phyloP scores from a whole-genome alignment of 2,113 vertebrate species.

The Pionites leucogaster region DNA sequence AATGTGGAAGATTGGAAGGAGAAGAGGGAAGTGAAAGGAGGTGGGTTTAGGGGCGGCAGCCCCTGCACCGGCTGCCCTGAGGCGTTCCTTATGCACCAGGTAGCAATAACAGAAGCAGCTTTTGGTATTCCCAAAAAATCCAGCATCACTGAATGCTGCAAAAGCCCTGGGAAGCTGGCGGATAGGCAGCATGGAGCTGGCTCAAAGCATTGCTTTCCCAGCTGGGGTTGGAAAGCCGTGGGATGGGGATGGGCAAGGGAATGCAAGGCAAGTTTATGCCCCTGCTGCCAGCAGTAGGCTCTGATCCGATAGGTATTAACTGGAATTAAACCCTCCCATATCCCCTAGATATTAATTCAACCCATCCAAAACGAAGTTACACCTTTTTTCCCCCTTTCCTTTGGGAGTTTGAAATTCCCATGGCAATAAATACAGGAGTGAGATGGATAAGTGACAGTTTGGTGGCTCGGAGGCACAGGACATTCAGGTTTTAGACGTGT shows the following conservation, averaged over 20 bases:
- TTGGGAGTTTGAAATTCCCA: neutral
- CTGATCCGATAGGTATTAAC: neutral
- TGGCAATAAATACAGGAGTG: neutral
- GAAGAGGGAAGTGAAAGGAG: neutral
- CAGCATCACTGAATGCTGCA: accelerated
- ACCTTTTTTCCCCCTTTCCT: neutral
- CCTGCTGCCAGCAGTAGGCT: neutral
- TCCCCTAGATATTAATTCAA: neutral
- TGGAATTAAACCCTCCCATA: neutral
- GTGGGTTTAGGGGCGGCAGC: neutral
- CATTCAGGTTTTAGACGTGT: neutral
- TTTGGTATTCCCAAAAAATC: neutral
- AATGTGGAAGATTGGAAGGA: neutral
- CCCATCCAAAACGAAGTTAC: neutral
- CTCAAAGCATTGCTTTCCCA: neutral
- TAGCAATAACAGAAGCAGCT: neutral
- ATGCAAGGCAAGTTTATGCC: neutral
- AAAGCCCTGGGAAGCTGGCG: neutral
- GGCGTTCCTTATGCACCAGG: neutral
- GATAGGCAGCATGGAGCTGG: neutral
- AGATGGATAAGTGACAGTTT: neutral
- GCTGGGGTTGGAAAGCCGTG: neutral
- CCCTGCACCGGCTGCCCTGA: neutral
- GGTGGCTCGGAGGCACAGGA: neutral
- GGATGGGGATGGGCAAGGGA: neutral